Conservation (phyloP, 2,888 invertebrate species). For the Psococerastis gibbosa region DNA sequence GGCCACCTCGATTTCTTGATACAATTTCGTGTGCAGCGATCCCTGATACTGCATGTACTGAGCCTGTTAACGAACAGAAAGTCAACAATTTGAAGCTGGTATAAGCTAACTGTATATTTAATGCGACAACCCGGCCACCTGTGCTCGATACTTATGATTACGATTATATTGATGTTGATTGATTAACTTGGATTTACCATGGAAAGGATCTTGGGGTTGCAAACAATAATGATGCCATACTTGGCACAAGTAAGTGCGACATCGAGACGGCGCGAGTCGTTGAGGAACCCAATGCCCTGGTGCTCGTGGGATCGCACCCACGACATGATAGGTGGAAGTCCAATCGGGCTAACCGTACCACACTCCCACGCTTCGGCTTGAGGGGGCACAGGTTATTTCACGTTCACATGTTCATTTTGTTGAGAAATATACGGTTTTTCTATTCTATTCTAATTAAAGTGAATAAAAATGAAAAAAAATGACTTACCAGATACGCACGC, state of each 20-base stretch:
- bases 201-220: constrained; percentile 95
- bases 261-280: constrained; percentile 92
- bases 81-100: no score
- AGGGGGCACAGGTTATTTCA: no score
- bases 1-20: constrained; percentile 97
- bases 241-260: constrained; percentile 95
- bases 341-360: no score
- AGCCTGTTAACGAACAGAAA: no score
- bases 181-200: constrained; percentile 38
- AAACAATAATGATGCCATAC: constrained; percentile 94
- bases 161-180: not conserved
- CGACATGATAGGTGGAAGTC: constrained; percentile 61
- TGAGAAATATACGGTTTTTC: no score
- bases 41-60: constrained; percentile 99
- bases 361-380: no score
- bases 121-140: not conserved
- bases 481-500: constrained; percentile 66
- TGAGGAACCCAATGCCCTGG: constrained; percentile 96
- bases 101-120: no score
- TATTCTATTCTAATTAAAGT: no score
- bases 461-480: not conserved
- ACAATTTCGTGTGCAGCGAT: constrained; percentile 85
- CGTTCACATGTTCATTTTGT: no score
- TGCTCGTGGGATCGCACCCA: constrained; percentile 98
- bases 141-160: not conserved